Base-by-base conservation (phyloP, 1,140 invertebrate genomes). In the Agrilus planipennis region DNA sequence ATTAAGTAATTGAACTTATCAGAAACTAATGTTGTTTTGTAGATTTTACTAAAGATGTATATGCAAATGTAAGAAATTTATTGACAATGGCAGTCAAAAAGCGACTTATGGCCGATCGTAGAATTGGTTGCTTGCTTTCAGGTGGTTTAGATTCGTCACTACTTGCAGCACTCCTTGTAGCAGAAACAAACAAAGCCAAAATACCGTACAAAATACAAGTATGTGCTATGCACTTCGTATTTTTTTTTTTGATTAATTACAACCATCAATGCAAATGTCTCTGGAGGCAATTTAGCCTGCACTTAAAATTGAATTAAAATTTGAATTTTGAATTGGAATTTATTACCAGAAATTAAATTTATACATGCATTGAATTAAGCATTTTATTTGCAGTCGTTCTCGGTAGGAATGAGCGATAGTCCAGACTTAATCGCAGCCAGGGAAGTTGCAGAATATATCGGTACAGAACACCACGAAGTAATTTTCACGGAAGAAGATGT, bases 111-210 rank as follows among this genome's bases (percentile, higher is more conserved):
- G 71, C 77, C 2, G 77, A 84, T 16, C 64, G 80, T 52, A 62
- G 75, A 51, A 77, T 84, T 34, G 81, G 81, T 2, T 84, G 79
- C 54, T 50, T 84, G 15, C 63, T 84, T 4, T 77, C 76, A n/a
- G 89, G 90, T 36, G 90, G 90, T 5, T 65, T 93, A 15, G 90
- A 93, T 63, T 92, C 88, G 0, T 90, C 86, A 51, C 63, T 94
- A 9, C 72, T 92, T n/a, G 80, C 89, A 4, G 79, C 83, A 20
- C 61, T 87, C 20, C 68, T 84, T 19, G 75, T 77, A 2, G 79
- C 82, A 54, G 60, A 73, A 18, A 70, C 78, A 0, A 79, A 78
- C 47, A 58, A 73, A 54, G 41, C 58, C 5, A 71, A 76, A 27
- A 35, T 82, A 0, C 67, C 73, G 4, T 83, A 83, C 42, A 78